Conservation (phyloP, 2,113 vertebrate species). For the Romanogobio albipinnatus region DNA sequence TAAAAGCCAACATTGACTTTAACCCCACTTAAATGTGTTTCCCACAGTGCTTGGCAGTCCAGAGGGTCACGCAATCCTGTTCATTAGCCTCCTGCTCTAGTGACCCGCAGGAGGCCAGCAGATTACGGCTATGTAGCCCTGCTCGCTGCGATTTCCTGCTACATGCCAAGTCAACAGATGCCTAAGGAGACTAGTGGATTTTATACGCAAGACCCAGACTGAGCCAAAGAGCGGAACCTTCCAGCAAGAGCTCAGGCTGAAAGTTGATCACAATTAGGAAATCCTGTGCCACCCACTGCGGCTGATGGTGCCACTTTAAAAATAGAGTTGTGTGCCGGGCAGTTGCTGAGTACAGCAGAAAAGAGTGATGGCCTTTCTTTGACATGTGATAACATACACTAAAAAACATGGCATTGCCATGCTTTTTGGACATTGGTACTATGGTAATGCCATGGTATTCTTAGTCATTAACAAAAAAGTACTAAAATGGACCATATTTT, state of each 20-base stretch:
- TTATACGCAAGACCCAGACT: constrained; percentile 18
- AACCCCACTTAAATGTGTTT: background rate
- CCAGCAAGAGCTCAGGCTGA: constrained; percentile 18
- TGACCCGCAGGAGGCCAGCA: constrained; percentile 39
- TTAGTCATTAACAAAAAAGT: background rate
- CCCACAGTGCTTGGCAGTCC: constrained; percentile 30
- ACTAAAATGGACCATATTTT: background rate
- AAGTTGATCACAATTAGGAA: constrained; percentile 43
- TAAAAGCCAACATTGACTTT: background rate
- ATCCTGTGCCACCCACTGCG: constrained; percentile 49
- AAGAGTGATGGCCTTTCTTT: background rate
- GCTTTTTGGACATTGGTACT: background rate
- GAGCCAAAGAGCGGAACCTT: constrained; percentile 18
- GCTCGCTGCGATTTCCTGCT: background rate
- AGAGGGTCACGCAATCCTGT: background rate
- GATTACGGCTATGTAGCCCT: background rate
- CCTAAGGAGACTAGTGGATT: constrained; percentile 53
- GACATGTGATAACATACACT: background rate
- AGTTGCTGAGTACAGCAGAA: background rate
- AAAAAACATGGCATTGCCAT: background rate
- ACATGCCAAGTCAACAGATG: constrained; percentile 53
- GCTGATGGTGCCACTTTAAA: background rate
- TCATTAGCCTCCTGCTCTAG: constrained; percentile 35
- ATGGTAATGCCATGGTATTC: background rate
- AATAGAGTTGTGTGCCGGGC: background rate